Evolutionary conservation across 2,888 invertebrate species (phyloP), one percentile per base, ranked within the genome.

Genomic region (Drosophila tanythrix): DNA sequence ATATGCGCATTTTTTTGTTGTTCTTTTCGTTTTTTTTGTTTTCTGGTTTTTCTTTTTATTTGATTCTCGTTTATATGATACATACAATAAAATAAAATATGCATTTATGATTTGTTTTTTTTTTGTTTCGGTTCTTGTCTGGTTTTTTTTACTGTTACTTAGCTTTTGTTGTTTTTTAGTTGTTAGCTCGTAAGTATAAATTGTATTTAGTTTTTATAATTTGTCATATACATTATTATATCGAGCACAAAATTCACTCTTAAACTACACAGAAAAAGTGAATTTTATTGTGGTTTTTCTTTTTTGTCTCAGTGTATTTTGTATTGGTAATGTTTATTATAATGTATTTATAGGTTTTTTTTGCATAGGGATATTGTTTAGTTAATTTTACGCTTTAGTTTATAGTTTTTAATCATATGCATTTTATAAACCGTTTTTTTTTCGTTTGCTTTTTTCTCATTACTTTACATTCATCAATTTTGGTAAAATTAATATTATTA

Each of bases 401-500:
- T 79, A 74, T 79, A 81, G 74, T 85, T 75, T 84, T 76, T 84
- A 64, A 64, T 74, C 79, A 83, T 86, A 87, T 87, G 78, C 78
- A 82, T 82, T 77, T 75, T 79, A 80, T 83, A 79, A 85, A 76
- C 82, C 73, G 21, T 46, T 46, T 46, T 46, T 46, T 83, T 79
- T 74, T 46, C 48, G 21, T 66, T 66, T 73, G 51, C 46, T 46
- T 46, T 46, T 46, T 46, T 46, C 6, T 64, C 64, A 53, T 80
- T 71, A 76, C 75, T 81, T 90, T 88, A 82, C 85, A 86, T 57
- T 82, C 85, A 83, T 89, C 82, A 87, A 86, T 87, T 87, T 85
- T 88, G 83, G 77, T 88, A 88, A 81, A 91, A 81, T 87, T 82
- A 83, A 80, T 84, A 81, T 76, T 83, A 79, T 83, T 81, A 62